phyloP scores from a whole-genome alignment of 2,113 vertebrate species.

The Peucedramus taeniatus region DNA sequence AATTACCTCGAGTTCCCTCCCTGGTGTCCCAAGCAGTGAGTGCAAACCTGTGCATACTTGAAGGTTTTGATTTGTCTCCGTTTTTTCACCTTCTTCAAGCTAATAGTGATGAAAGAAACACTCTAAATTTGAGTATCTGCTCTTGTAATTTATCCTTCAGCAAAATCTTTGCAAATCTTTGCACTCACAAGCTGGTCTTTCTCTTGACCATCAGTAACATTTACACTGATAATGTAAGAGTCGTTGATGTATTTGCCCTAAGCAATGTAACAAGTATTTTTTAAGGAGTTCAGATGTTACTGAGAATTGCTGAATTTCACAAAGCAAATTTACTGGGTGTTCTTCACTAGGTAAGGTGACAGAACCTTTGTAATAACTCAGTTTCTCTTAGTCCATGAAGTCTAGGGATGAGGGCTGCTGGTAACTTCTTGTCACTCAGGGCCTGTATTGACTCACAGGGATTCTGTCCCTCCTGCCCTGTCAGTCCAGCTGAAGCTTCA shows the following conservation, averaged over 20 bases:
- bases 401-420: not conserved
- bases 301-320: not conserved
- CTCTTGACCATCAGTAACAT: not conserved
- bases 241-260: not conserved
- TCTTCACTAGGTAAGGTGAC: not conserved
- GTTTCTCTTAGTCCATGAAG: not conserved
- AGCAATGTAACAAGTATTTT: not conserved
- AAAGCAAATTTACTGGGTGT: not conserved
- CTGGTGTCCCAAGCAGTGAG: not conserved
- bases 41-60: not conserved
- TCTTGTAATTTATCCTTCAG: not conserved
- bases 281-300: not conserved
- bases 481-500: not conserved
- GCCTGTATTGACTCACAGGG: not conserved
- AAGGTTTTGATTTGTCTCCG: not conserved
- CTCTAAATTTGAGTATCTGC: not conserved
- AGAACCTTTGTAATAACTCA: not conserved
- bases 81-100: not conserved
- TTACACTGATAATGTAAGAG: not conserved
- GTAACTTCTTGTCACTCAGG: not conserved
- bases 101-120: not conserved
- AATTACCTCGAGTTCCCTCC: slow-evolving; percentile 6
- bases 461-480: not conserved
- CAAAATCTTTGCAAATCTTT: not conserved
- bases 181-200: not conserved